Evolutionary conservation across 2,888 invertebrate species (phyloP).

Genomic region (Macroteleia sp.): DNA sequence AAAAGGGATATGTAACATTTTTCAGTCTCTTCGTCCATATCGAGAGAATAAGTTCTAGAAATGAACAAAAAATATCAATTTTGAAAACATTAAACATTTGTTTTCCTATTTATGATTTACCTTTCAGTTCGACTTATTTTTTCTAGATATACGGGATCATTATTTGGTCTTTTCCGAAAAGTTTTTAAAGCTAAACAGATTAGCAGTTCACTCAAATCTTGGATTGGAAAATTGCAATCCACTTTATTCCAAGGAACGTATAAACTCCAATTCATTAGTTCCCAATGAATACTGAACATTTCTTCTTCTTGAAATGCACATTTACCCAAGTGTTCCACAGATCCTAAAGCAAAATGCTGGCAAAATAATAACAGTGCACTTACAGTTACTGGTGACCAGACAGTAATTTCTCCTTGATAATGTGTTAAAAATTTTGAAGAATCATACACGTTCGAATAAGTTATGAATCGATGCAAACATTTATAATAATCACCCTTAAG

Average conservation of each 20-base stretch:
- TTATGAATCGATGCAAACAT: constrained; percentile 83
- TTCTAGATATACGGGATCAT: constrained; percentile 8
- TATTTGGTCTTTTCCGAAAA: constrained; percentile 57
- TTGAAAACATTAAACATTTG: no score
- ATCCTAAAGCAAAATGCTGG: constrained; percentile 75
- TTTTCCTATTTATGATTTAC: no score
- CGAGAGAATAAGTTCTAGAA: no score
- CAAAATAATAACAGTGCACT: constrained; percentile 81
- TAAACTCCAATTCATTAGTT: constrained; percentile 76
- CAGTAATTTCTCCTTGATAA: constrained; percentile 82
- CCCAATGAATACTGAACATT: constrained; percentile 68
- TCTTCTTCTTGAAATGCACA: constrained; percentile 43
- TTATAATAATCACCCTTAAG: constrained; percentile 73
- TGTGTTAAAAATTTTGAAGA: constrained; percentile 79
- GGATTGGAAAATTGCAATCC: constrained; percentile 64
- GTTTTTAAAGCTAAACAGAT: constrained; percentile 72
- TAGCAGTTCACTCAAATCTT: constrained; percentile 72
- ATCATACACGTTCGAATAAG: constrained; percentile 76
- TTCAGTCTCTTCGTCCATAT: no score
- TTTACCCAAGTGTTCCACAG: constrained; percentile 21
- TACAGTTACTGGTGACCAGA: constrained; percentile 81
- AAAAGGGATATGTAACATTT: no score
- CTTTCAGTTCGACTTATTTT: no score
- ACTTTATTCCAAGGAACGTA: constrained; percentile 68
- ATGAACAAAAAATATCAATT: no score